Evolutionary conservation across 2,113 vertebrate species (phyloP).

Genomic region (Amblyornis subalaris): DNA sequence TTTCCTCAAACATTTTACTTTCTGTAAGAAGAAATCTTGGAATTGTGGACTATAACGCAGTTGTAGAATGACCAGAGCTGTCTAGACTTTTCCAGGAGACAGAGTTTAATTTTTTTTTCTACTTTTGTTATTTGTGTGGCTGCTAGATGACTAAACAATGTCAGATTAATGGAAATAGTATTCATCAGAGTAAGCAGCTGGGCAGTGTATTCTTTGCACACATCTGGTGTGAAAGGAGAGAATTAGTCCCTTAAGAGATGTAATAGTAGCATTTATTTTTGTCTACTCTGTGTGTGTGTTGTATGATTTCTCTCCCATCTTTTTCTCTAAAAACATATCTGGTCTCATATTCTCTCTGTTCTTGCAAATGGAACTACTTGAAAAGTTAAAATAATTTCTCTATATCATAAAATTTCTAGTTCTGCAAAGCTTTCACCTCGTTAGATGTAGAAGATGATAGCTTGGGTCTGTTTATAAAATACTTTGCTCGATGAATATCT

Average conservation of each 20-base stretch:
- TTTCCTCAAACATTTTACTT: background rate
- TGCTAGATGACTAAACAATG: background rate
- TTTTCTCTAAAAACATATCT: background rate
- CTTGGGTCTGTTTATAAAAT: background rate
- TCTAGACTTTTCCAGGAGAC: background rate
- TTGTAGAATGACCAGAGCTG: background rate
- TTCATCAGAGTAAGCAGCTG: background rate
- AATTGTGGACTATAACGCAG: background rate
- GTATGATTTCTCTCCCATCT: background rate
- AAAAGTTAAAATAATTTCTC: background rate
- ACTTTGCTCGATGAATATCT: background rate
- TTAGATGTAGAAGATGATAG: background rate
- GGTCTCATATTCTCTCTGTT: background rate
- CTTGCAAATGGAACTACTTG: background rate
- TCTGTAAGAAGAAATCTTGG: background rate
- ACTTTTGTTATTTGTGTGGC: background rate
- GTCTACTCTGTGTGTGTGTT: background rate
- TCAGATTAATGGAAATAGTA: background rate
- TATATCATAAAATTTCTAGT: background rate
- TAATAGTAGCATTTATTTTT: background rate
- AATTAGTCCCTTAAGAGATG: background rate
- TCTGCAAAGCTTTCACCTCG: background rate
- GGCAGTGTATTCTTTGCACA: background rate
- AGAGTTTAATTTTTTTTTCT: background rate
- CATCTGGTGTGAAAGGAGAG: background rate